Evolutionary conservation across 2,888 invertebrate species (phyloP), one percentile per base, ranked within the genome.

Genomic region (Lepidonotus clava): DNA sequence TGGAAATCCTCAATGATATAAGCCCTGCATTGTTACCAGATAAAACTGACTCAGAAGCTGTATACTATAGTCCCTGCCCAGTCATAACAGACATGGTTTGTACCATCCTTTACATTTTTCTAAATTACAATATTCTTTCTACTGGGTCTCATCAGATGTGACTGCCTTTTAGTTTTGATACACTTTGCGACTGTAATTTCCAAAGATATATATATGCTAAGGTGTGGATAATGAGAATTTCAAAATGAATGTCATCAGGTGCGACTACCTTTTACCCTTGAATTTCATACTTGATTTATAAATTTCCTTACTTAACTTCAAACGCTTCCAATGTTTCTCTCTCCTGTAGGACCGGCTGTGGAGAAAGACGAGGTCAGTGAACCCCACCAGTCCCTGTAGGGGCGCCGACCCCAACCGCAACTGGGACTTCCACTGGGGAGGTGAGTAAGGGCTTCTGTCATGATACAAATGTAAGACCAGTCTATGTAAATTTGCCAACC

Each of bases 361-460:
- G 89, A 36, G 89, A 6, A 89, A 89, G 71, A 89, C 89, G 1
- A 32, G 89, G 28, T 86, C 86, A 21, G 36, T n/a, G 24, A 85
- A 88, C 77, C 71, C 83, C 0, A 28, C 41, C 40, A 80, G 83
- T 38, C 24, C 32, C 28, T 90, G 90, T 53, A n/a, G 66, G 11
- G 90, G 90, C 2, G 87, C 87, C 1, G 90, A 90, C 61, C 89
- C 89, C 2, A 90, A 90, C 87, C 76, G 90, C 51, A 90, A 90
- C 86, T 90, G 90, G 90, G 86, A 90, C 36, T 89, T 88, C 71
- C 87, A 89, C 38, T 90, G 89, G 89, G 89, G 86, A 87, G 90
- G 90, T 90, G 51, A 84, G 87, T 34, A 11, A 46, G 8, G 46
- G 46, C 46, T 46, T 8, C 46, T 18, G 18, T 46, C 8, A 46